Evolutionary conservation across 2,888 invertebrate genomes (phyloP).

Genomic region (Portevinia maculata): DNA sequence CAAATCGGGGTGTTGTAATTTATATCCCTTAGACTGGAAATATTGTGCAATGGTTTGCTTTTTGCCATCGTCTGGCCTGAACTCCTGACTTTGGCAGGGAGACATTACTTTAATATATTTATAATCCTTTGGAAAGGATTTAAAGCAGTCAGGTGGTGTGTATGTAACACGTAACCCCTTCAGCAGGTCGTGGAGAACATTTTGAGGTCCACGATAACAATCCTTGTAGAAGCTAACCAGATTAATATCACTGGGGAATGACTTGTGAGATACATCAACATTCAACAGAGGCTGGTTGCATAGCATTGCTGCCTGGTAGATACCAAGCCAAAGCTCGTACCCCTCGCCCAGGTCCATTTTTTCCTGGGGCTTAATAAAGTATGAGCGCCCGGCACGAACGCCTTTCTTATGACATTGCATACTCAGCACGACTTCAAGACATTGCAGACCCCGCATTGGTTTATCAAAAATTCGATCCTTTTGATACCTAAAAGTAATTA

Average conservation of each 20-base stretch:
- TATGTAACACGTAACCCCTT: constrained; percentile 79
- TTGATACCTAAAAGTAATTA: constrained; percentile 79
- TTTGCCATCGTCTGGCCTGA: constrained; percentile 78
- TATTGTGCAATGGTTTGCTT: constrained; percentile 82
- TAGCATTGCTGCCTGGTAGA: constrained; percentile 95
- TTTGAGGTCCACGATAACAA: background rate
- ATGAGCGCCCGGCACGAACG: constrained; percentile 85
- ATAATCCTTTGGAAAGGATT: constrained; percentile 75
- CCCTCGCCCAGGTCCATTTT: constrained; percentile 87
- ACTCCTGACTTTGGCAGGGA: constrained; percentile 81
- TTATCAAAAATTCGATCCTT: constrained; percentile 79
- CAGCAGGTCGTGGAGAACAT: constrained; percentile 71
- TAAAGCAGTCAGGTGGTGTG: constrained; percentile 77
- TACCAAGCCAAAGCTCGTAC: constrained; percentile 95
- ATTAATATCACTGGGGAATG: constrained; percentile 85
- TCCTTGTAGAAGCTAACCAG: constrained; percentile 19
- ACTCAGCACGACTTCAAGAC: constrained; percentile 87
- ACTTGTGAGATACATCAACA: constrained; percentile 94
- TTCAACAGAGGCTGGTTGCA: constrained; percentile 95
- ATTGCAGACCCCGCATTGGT: constrained; percentile 84
- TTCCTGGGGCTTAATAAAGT: constrained; percentile 85
- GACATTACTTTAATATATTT: constrained; percentile 77
- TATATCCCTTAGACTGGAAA: constrained; percentile 76
- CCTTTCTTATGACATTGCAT: constrained; percentile 81
- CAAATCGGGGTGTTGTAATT: constrained; percentile 86